Evolutionary conservation across 2,113 vertebrate species (phyloP).

Genomic region (Spea bombifrons): DNA sequence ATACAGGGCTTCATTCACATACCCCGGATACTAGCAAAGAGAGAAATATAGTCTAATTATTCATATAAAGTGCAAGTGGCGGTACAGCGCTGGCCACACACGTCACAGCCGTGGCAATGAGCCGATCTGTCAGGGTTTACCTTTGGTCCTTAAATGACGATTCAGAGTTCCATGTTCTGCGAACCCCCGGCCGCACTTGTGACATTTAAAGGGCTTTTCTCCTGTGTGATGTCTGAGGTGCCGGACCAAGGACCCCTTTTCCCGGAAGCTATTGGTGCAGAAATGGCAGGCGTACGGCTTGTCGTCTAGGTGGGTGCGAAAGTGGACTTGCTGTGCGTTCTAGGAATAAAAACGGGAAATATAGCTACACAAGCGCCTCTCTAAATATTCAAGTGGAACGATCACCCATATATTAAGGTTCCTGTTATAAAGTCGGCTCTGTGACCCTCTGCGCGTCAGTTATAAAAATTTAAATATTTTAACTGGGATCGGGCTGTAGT

Average conservation of each 20-base stretch:
- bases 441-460: too few species aligned
- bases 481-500: too few species aligned
- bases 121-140: slow-evolving; percentile 56
- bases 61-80: too few species aligned
- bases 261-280: slow-evolving; percentile 88
- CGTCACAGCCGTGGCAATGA: neutral
- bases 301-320: slow-evolving; percentile 86
- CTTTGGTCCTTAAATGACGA: slow-evolving; percentile 91
- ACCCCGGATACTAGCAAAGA: too few species aligned
- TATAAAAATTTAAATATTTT: too few species aligned
- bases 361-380: neutral
- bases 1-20: too few species aligned
- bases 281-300: slow-evolving; percentile 87
- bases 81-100: too few species aligned
- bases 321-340: slow-evolving; percentile 95
- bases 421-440: too few species aligned
- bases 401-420: neutral
- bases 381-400: neutral
- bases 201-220: slow-evolving; percentile 93
- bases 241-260: slow-evolving; percentile 92
- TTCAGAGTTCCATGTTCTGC: slow-evolving; percentile 95
- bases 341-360: slow-evolving; percentile 53
- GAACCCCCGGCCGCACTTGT: slow-evolving; percentile 85
- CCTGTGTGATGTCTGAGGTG: slow-evolving; percentile 95
- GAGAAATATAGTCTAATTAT: too few species aligned